Evolutionary conservation across 2,113 vertebrate species (phyloP).

Genomic region (Calypte anna): DNA sequence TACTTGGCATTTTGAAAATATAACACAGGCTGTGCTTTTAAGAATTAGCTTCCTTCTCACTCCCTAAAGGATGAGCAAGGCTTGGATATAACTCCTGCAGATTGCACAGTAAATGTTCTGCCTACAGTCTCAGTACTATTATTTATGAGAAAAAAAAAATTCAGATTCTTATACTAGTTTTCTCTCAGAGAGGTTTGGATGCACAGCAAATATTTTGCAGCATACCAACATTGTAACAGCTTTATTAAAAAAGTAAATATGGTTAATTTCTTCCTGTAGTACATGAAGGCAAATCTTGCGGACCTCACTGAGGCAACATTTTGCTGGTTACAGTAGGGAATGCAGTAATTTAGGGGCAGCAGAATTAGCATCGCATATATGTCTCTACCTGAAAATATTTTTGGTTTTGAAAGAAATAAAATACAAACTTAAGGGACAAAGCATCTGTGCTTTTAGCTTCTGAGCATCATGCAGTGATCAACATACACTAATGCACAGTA

Average conservation of each 20-base stretch:
- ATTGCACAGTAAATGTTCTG: neutral
- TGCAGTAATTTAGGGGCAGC: neutral
- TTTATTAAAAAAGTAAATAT: accelerated
- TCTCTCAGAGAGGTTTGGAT: neutral
- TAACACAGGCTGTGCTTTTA: neutral
- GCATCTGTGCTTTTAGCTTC: neutral
- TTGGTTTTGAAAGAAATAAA: neutral
- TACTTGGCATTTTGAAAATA: neutral
- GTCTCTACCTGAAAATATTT: neutral
- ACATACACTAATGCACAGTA: neutral
- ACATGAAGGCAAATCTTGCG: neutral
- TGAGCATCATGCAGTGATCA: neutral
- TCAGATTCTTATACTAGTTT: neutral
- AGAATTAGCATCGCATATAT: neutral
- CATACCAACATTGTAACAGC: neutral
- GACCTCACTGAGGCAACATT: neutral
- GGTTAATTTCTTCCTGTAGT: neutral
- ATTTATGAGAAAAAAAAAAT: neutral
- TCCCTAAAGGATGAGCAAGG: neutral
- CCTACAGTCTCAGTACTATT: neutral
- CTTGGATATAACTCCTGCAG: neutral
- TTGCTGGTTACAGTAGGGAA: neutral
- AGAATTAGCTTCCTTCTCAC: neutral
- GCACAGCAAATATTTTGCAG: neutral
- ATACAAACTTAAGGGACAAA: neutral